Percentiles rank a stretch among this genome's conserved stretches.
These are phyloP conservation scores for Drosophila teissieri DNA, from an alignment of 1,140 invertebrate genomes.

Conservation along the genomic window DNA sequence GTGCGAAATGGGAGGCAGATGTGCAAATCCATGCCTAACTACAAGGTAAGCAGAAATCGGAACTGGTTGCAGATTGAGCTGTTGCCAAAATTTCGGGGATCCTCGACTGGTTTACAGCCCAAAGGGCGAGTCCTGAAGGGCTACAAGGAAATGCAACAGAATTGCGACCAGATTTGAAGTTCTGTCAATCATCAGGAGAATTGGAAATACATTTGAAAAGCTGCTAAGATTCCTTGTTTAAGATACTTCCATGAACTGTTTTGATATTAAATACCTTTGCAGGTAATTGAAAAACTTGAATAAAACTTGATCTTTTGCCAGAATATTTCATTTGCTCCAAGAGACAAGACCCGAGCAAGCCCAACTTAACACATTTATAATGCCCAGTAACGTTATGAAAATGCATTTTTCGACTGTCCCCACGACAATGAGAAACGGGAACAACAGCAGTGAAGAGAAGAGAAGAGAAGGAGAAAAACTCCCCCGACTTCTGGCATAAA, in stretches of 20 bases:
- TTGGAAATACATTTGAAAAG: no score
- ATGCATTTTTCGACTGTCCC: constrained; percentile 24
- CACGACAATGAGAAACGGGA: constrained; percentile 36
- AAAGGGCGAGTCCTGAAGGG: constrained; percentile 20
- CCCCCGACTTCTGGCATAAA: constrained; percentile 54
- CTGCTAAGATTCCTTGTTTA: background rate
- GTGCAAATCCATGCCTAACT: constrained; percentile 70
- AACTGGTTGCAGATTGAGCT: constrained; percentile 59
- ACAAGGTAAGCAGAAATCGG: constrained; percentile 75
- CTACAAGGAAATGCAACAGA: constrained; percentile 6
- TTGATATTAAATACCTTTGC: no score
- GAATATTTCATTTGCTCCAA: background rate
- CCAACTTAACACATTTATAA: constrained; percentile 33
- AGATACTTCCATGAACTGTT: background rate
- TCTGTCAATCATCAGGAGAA: background rate
- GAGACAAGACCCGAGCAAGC: background rate
- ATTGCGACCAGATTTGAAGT: background rate
- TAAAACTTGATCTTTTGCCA: background rate
- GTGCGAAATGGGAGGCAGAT: background rate
- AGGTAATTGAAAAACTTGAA: no score
- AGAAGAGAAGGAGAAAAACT: background rate
- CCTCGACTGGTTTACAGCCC: constrained; percentile 16
- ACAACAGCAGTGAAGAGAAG: constrained; percentile 5
- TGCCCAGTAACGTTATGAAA: constrained; percentile 40
- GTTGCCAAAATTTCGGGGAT: constrained; percentile 14